Evolutionary conservation across 2,797 vertebrate genomes (phyloP), one percentile per base, ranked within the genome.

Genomic region (Rhodeus uyekii): DNA sequence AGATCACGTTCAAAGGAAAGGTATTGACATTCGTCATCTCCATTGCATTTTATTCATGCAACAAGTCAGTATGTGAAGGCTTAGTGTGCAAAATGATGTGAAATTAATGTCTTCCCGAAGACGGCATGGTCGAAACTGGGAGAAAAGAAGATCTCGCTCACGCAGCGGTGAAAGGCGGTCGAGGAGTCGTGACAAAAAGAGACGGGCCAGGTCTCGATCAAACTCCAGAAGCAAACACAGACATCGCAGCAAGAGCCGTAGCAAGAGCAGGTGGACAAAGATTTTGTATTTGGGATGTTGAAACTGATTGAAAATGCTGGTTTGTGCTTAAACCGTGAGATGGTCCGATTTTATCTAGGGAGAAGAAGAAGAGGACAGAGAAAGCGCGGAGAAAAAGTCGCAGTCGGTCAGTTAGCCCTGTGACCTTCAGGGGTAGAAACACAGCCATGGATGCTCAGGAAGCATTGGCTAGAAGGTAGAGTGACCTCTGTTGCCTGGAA

Each of bases 401-500:
- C 79, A 99, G 97, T 87, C 91, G 93, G 24, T 96, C 97, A 53
- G 92, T 93, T 0, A 97, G 95, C 90, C 96, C 97, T 0, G 95
- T 96, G 24, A 92, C 94, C 22, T 99, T 99, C 90, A 93, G 98
- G 48, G 97, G 97, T 39, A 93, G 98, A 85, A 99, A 99, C 88
- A 96, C 97, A 83, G 98, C 98, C 13, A 99, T 99, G 98, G 98
- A 99, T 88, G 98, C 98, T 50, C 98, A 99, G 88, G 98, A 99
- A 86, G 98, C 98, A 10, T 89, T 99, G 87, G 97, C 98, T 87
- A 95, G 98, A 91, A 97, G 98, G 98, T 98, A 90, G 86, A 86
- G 29, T 50, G 19, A 19, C 46, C 12, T 50, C 29, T 50, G 19
- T 50, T 50, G 32, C 19, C 1, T 32, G 6, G 5, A 53, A 2